Percentiles rank a stretch among this genome's conserved stretches.
phyloP scores from a whole-genome alignment of 2,113 vertebrate genomes.

The Sinocyclocheilus maitianheensis region DNA sequence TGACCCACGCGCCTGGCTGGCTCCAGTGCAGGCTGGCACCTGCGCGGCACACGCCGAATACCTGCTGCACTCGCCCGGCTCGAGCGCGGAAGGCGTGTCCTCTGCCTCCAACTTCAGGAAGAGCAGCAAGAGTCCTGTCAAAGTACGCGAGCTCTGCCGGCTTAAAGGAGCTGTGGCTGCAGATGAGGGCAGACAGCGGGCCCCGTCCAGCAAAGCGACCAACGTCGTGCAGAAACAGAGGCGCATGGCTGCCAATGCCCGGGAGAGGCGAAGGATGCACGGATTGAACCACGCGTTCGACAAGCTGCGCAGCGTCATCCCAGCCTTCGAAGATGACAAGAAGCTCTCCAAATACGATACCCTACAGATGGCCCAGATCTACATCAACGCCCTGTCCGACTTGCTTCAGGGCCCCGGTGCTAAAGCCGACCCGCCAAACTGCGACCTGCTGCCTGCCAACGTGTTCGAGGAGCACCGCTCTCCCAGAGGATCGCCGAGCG shows the following conservation, averaged over 20 bases:
- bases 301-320: conserved; percentile 94
- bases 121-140: conserved; percentile 69
- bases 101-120: conserved; percentile 70
- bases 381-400: conserved; percentile 93
- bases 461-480: conserved; percentile 64
- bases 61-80: conserved; percentile 77
- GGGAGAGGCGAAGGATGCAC: conserved; percentile 92
- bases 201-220: conserved; percentile 75
- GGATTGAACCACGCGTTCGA: conserved; percentile 96
- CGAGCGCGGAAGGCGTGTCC: conserved; percentile 75
- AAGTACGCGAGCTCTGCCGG: conserved; percentile 75
- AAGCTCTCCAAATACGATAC: conserved; percentile 98
- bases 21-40: conserved; percentile 79
- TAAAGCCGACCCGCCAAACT: conserved; percentile 65
- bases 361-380: conserved; percentile 98
- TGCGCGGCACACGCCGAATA: conserved; percentile 82
- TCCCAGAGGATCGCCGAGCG: conserved; percentile 61
- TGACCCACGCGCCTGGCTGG: conserved; percentile 87
- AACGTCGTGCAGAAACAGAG: conserved; percentile 87
- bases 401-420: conserved; percentile 78
- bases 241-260: conserved; percentile 89
- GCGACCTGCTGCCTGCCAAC: conserved; percentile 62
- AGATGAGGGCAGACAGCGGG: conserved; percentile 69
- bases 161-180: conserved; percentile 69
- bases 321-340: conserved; percentile 95